These are phyloP conservation scores for Rhinopomastus cyanomelas DNA, from an alignment of 2,113 vertebrate genomes.

Conservation along the genomic window DNA sequence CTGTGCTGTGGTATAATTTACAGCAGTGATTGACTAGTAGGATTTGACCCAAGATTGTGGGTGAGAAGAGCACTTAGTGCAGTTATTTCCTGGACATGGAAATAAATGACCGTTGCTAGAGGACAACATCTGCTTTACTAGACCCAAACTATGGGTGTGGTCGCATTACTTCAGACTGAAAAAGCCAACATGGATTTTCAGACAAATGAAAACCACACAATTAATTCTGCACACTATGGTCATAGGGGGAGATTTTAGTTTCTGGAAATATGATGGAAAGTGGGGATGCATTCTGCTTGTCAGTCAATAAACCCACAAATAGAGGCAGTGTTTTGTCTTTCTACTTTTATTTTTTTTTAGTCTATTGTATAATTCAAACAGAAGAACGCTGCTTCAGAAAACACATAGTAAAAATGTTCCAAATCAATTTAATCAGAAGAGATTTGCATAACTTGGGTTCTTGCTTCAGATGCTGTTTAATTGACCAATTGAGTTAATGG, in stretches of 20 bases:
- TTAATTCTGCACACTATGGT: neutral
- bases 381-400: neutral
- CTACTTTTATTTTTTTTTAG: neutral
- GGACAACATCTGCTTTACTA: conserved; percentile 53
- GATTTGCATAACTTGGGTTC: neutral
- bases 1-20: neutral
- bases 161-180: conserved; percentile 47
- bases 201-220: neutral
- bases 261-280: neutral
- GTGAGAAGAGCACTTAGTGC: conserved; percentile 21
- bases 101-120: conserved; percentile 55
- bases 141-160: conserved; percentile 19
- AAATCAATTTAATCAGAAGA: neutral
- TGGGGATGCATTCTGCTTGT: neutral
- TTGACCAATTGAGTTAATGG: conserved; percentile 1
- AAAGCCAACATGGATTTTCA: conserved; percentile 44
- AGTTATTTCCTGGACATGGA: conserved; percentile 40
- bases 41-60: neutral
- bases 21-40: neutral
- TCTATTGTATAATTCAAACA: neutral
- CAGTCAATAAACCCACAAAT: neutral
- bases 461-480: neutral
- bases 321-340: neutral
- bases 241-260: neutral
- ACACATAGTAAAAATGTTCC: neutral